These are phyloP conservation scores for Thamnophis elegans DNA, from an alignment of 2,797 vertebrate species.

Conservation along the genomic window DNA sequence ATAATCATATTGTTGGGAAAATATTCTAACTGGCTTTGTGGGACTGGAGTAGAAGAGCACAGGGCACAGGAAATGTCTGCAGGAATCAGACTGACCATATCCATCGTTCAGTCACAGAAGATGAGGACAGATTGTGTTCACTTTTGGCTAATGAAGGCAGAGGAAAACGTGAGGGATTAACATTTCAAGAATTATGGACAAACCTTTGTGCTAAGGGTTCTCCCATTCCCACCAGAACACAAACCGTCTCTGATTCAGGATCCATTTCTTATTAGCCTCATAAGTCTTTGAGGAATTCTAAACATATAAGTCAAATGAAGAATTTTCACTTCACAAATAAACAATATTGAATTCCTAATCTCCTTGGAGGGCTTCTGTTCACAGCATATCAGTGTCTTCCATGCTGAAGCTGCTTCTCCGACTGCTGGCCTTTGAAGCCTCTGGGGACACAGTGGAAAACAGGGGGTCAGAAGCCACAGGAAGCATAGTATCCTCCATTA, in stretches of 20 bases:
- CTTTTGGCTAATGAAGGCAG: slow-evolving; percentile 20
- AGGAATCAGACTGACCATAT: slow-evolving; percentile 23
- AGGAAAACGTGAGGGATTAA: slow-evolving; percentile 28
- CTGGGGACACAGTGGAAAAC: slow-evolving; percentile 93
- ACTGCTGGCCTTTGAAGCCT: slow-evolving; percentile 93
- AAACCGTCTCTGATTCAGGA: slow-evolving; percentile 36
- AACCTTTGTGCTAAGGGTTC: slow-evolving; percentile 24
- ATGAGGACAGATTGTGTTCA: slow-evolving; percentile 22
- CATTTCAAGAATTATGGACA: neutral
- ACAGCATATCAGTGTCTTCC: slow-evolving; percentile 94
- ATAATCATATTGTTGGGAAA: neutral
- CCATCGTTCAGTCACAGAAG: slow-evolving; percentile 21
- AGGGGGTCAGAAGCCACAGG: slow-evolving; percentile 89
- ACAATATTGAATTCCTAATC: slow-evolving; percentile 31
- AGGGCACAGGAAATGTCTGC: slow-evolving; percentile 34
- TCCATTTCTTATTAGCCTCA: slow-evolving; percentile 44
- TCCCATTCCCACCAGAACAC: neutral
- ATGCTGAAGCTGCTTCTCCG: slow-evolving; percentile 98
- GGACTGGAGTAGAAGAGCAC: slow-evolving; percentile 32
- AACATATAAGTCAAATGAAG: slow-evolving; percentile 30
- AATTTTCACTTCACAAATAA: slow-evolving; percentile 52
- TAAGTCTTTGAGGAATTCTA: slow-evolving; percentile 46
- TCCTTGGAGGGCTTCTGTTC: slow-evolving; percentile 52
- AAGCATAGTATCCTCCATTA: slow-evolving; percentile 91
- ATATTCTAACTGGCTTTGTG: neutral